Percentiles rank a stretch among this genome's conserved stretches.
Evolutionary conservation across 2,113 vertebrate genomes (phyloP).

Genomic region (Tachysurus fulvidraco): DNA sequence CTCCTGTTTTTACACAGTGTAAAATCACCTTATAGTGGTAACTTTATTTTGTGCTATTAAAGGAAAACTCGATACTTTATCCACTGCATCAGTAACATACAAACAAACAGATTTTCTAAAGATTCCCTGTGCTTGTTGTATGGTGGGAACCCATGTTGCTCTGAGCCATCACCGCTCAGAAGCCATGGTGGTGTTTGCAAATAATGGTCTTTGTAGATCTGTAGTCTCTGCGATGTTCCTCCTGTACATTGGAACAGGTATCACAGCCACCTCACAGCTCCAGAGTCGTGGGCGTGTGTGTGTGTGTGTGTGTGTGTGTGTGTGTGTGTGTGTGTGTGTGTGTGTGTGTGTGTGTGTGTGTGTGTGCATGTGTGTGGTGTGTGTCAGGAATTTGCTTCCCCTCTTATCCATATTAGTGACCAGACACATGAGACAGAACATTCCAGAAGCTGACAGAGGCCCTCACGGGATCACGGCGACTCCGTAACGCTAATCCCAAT

Average conservation of each 20-base stretch:
- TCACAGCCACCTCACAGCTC: neutral
- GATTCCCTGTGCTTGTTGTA: neutral
- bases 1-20: neutral
- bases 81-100: neutral
- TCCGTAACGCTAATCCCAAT: neutral
- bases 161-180: neutral
- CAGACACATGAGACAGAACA: slow-evolving; percentile 46
- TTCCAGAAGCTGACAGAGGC: slow-evolving; percentile 23
- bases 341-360: too few species aligned
- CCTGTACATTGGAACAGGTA: neutral
- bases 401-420: slow-evolving; percentile 38
- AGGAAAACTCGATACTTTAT: neutral
- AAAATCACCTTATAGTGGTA: neutral
- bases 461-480: neutral
- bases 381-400: slow-evolving; percentile 42
- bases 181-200: neutral
- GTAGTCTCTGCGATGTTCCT: neutral
- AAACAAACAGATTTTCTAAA: neutral
- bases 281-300: neutral
- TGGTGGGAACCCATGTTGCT: neutral
- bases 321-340: too few species aligned
- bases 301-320: too few species aligned
- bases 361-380: neutral
- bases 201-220: neutral
- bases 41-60: neutral